Percentiles rank a stretch among this genome's conserved stretches.
Evolutionary conservation across 2,797 vertebrate species (phyloP).

Genomic region (Cyprinodon diabolis): DNA sequence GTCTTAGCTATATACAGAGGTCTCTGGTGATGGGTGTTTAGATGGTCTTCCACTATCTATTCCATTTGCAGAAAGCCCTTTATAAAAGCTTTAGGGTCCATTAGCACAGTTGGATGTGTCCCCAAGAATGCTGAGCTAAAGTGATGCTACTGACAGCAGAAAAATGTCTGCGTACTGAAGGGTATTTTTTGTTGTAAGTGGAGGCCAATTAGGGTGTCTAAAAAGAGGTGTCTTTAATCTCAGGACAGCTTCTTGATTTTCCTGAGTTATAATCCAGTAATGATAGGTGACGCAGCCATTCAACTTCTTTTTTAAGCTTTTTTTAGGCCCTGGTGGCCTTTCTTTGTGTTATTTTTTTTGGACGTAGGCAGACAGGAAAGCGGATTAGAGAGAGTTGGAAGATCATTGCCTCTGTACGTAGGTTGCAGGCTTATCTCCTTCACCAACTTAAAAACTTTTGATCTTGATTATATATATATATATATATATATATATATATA

Average conservation of each 20-base stretch:
- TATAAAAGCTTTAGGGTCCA: slow-evolving; percentile 54
- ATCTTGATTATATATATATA: background rate
- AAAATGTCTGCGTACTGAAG: slow-evolving; percentile 7
- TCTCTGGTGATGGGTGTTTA: slow-evolving; percentile 34
- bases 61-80: slow-evolving; percentile 58
- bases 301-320: background rate
- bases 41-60: slow-evolving; percentile 28
- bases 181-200: slow-evolving; percentile 5
- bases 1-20: slow-evolving; percentile 30
- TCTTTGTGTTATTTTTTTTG: no score
- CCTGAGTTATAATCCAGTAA: slow-evolving; percentile 17
- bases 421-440: no score
- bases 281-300: slow-evolving; percentile 11
- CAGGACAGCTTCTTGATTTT: slow-evolving; percentile 1
- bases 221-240: background rate
- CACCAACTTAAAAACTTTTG: slow-evolving; percentile 19
- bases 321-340: no score
- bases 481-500: no score
- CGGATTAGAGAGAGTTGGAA: no score
- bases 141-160: background rate
- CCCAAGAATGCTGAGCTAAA: slow-evolving; percentile 11
- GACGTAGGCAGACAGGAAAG: no score
- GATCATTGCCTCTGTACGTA: no score
- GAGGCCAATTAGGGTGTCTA: slow-evolving; percentile 8
- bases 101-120: slow-evolving; percentile 46